Percentiles rank a stretch among this genome's conserved stretches.
Evolutionary conservation across 2,888 invertebrate genomes (phyloP).

Genomic region (Dasysyrphus albostriatus): DNA sequence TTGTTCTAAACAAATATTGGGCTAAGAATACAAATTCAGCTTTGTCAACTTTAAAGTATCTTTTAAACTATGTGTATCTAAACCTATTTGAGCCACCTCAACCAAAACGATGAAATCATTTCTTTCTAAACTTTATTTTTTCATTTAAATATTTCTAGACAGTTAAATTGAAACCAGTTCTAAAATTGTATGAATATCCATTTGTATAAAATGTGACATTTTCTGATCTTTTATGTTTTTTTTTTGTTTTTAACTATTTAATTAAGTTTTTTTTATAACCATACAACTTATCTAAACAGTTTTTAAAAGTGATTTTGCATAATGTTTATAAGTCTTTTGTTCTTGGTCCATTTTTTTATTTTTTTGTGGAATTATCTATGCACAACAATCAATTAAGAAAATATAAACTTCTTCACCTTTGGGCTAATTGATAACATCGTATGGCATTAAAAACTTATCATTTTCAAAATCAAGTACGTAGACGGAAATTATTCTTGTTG

Average conservation of each 20-base stretch:
- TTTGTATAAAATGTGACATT: slow-evolving; percentile 4
- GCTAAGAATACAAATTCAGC: neutral
- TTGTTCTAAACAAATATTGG: slow-evolving; percentile 38
- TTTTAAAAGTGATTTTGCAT: neutral
- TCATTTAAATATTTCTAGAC: neutral
- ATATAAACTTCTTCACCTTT: slow-evolving; percentile 16
- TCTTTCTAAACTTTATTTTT: slow-evolving; percentile 50
- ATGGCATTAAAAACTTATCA: neutral
- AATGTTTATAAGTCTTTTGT: neutral
- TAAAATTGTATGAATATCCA: neutral
- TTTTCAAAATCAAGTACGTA: neutral
- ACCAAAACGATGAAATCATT: slow-evolving; percentile 17
- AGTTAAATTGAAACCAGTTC: slow-evolving; percentile 11
- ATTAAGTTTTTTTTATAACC: neutral
- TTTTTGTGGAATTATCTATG: slow-evolving; percentile 24
- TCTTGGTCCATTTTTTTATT: slow-evolving; percentile 8
- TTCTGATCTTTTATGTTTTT: neutral
- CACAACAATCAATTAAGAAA: slow-evolving; percentile 20
- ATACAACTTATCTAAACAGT: neutral
- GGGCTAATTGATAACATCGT: neutral
- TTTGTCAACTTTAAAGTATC: slow-evolving; percentile 27
- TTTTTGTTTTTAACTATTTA: neutral
- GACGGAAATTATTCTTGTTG: slow-evolving; percentile 5
- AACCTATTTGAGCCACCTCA: neutral
- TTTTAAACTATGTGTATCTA: neutral